Conservation (phyloP, 2,888 invertebrate species). For the Pemphredon lugubris region DNA sequence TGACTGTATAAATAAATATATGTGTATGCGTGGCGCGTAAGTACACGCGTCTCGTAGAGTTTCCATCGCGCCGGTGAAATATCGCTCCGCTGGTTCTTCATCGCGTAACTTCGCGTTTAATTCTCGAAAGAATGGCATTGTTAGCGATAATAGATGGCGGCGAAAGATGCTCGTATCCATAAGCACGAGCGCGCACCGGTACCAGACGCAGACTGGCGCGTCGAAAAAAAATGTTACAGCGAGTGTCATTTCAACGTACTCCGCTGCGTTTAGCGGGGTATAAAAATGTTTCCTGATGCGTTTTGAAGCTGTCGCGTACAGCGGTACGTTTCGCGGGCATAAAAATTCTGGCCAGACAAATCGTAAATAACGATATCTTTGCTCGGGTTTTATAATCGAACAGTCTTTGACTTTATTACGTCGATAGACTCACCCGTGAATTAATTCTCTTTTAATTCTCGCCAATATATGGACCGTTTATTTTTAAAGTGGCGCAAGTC, state of each 20-base stretch:
- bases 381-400: constrained; percentile 1
- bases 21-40: too few relatives aligned
- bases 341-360: constrained; percentile 31
- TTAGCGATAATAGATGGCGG: too few relatives aligned
- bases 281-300: constrained; percentile 56
- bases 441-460: too few relatives aligned
- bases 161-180: constrained; percentile 20
- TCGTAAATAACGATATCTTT: constrained; percentile 23
- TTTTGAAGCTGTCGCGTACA: constrained; percentile 60
- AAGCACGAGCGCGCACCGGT: constrained; percentile 10
- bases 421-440: too few relatives aligned
- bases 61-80: not conserved
- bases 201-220: constrained; percentile 34
- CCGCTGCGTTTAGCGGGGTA: constrained; percentile 42
- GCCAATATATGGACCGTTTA: too few relatives aligned
- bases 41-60: too few relatives aligned
- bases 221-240: constrained; percentile 41
- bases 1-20: too few relatives aligned
- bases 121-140: constrained; percentile 11
- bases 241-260: constrained; percentile 52
- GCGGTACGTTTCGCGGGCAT: constrained; percentile 34
- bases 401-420: too few relatives aligned
- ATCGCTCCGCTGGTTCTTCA: too few relatives aligned
- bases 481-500: too few relatives aligned
- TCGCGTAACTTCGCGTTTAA: constrained; percentile 16